Conservation (phyloP, 2,113 vertebrate genomes). For the Diadophis punctatus region DNA sequence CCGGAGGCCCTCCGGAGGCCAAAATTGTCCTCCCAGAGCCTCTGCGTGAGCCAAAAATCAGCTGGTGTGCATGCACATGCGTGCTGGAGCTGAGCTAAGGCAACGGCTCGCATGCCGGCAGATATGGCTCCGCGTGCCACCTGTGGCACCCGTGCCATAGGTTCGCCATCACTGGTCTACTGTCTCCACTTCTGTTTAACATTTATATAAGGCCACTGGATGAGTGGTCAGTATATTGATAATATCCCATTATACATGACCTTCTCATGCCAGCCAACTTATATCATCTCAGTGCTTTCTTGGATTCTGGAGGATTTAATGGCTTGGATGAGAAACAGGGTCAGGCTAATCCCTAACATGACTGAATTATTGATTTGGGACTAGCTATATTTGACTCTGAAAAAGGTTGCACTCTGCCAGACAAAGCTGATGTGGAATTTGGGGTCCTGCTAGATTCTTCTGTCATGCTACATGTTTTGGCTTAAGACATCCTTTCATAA, state of each 20-base stretch:
- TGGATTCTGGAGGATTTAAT: background rate
- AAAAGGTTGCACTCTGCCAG: background rate
- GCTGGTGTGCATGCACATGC: no score
- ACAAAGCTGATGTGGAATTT: background rate
- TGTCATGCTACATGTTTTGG: background rate
- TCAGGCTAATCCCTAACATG: background rate
- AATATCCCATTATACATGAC: background rate
- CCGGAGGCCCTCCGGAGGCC: no score
- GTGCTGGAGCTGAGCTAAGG: no score
- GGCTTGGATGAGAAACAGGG: no score
- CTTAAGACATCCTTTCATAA: background rate
- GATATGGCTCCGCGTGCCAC: no score
- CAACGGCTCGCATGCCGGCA: no score
- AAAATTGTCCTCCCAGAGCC: no score
- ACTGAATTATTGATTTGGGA: background rate
- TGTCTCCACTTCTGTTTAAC: background rate
- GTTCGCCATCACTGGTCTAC: no score
- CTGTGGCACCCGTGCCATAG: no score
- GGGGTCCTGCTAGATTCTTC: background rate
- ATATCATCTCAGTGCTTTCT: background rate
- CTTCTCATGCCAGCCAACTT: background rate
- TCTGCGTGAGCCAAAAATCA: no score
- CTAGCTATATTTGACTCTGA: background rate
- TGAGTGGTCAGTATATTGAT: background rate
- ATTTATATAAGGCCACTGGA: no score